A percentile compares a stretch with the other conserved stretches of the same genome.
These are phyloP conservation scores for Bradypus variegatus DNA, from an alignment of 2,797 vertebrate species.

Conservation along the genomic window DNA sequence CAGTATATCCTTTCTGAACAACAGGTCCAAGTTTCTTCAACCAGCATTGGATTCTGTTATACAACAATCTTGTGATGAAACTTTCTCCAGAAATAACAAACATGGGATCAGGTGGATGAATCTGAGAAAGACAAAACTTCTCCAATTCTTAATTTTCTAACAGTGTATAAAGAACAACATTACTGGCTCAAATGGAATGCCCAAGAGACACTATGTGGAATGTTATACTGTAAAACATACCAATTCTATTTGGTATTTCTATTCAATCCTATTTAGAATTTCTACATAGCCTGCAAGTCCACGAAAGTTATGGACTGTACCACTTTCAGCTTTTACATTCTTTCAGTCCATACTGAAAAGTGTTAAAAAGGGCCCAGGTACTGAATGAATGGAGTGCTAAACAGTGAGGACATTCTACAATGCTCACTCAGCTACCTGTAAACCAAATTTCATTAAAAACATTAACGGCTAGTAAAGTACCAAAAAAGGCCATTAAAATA, in stretches of 20 bases:
- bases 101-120: slow-evolving; percentile 18
- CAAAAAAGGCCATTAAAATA: slow-evolving; percentile 11
- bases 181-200: slow-evolving; percentile 18
- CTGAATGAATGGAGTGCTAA: slow-evolving; percentile 20
- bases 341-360: not conserved
- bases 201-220: not conserved
- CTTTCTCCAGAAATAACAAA: slow-evolving; percentile 38
- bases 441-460: slow-evolving; percentile 32
- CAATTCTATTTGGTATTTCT: slow-evolving; percentile 6
- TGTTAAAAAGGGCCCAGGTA: not conserved
- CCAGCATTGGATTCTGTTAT: not conserved
- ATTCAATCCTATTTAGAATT: slow-evolving; percentile 4
- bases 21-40: slow-evolving; percentile 17
- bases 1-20: slow-evolving; percentile 32
- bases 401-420: slow-evolving; percentile 19
- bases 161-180: not conserved
- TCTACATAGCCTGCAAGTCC: not conserved
- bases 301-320: not conserved
- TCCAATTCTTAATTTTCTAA: slow-evolving; percentile 15
- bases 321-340: not conserved
- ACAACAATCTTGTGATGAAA: slow-evolving; percentile 22
- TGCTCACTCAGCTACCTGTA: not conserved
- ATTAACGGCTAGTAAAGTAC: not conserved
- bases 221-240: slow-evolving; percentile 12
- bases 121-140: slow-evolving; percentile 28